These are phyloP conservation scores for Charadrius vociferus DNA, from an alignment of 2,113 vertebrate species.

Conservation along the genomic window DNA sequence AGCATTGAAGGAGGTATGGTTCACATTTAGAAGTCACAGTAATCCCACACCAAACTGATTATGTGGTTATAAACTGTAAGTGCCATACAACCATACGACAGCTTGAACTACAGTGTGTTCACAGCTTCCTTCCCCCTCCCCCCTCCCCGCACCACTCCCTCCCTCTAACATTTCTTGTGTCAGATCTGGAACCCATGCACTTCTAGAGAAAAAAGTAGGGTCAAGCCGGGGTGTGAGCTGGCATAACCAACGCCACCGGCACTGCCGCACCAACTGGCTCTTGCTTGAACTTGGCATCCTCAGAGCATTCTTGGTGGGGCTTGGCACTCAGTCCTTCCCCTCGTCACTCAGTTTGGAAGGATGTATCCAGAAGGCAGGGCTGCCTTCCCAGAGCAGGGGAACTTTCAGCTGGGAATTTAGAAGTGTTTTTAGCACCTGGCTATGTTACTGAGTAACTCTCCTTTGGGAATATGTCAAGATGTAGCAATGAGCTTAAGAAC, in stretches of 20 bases:
- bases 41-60: neutral
- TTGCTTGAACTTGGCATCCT: neutral
- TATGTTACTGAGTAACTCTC: neutral
- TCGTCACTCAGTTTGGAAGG: neutral
- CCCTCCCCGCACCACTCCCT: too few relatives aligned
- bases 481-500: neutral
- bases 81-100: neutral
- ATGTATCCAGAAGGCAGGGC: neutral
- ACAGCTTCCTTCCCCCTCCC: neutral
- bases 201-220: neutral
- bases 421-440: neutral
- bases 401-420: neutral
- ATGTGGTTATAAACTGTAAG: neutral
- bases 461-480: neutral
- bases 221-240: neutral
- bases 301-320: neutral
- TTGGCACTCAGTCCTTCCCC: neutral
- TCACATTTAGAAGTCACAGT: neutral
- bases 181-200: neutral
- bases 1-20: neutral
- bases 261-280: rapidly evolving
- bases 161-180: neutral
- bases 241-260: rapidly evolving
- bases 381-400: neutral
- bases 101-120: neutral